phyloP scores from a whole-genome alignment of 2,797 vertebrate genomes.

The Eulemur rubriventer region DNA sequence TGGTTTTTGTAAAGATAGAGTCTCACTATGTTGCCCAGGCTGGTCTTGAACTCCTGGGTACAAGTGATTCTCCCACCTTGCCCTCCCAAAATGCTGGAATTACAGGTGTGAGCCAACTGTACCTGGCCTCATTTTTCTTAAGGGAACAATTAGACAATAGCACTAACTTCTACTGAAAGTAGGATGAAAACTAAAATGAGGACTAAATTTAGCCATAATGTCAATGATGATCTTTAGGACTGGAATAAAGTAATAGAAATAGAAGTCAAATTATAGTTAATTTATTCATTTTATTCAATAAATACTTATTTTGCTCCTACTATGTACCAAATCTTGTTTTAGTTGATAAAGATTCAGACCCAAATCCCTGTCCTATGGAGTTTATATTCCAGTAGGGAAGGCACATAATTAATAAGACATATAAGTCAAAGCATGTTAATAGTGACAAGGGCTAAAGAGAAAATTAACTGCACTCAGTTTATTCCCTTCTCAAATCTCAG shows the following conservation, averaged over 20 bases:
- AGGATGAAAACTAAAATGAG: neutral
- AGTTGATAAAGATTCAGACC: neutral
- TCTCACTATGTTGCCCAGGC: neutral
- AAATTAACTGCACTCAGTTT: neutral
- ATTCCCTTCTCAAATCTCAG: too few relatives aligned
- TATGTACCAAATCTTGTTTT: neutral
- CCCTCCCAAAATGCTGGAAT: neutral
- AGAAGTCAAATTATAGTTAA: neutral
- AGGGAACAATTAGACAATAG: neutral
- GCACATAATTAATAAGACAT: neutral
- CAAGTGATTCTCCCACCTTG: neutral
- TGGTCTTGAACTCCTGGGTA: neutral
- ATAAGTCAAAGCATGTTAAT: neutral
- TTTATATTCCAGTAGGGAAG: neutral
- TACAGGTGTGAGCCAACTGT: neutral
- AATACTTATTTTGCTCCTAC: neutral
- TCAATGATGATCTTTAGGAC: neutral
- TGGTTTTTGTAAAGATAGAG: neutral
- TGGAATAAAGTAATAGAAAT: neutral
- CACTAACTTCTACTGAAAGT: neutral
- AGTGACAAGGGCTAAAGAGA: neutral
- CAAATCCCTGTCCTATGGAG: neutral
- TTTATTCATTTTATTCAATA: constrained; percentile 40
- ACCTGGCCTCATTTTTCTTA: neutral
- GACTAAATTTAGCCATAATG: neutral